Percentiles rank a stretch among this genome's conserved stretches.
phyloP scores from a whole-genome alignment of 2,797 vertebrate species.

The Morelia viridis region DNA sequence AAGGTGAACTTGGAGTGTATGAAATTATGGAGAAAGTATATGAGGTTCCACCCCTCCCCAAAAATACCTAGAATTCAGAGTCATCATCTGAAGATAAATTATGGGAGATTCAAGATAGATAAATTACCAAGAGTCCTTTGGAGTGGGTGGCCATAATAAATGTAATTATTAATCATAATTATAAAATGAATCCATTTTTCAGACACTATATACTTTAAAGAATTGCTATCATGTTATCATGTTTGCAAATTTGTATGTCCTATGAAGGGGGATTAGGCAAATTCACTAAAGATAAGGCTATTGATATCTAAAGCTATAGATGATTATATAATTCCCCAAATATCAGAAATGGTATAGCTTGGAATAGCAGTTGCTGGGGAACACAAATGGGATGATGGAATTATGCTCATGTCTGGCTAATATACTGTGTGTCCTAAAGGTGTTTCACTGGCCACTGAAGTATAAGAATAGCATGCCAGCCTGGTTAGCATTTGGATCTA shows the following conservation, averaged over 20 bases:
- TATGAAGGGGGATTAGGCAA: neutral
- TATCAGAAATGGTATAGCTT: neutral
- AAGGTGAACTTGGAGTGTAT: neutral
- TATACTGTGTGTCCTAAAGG: neutral
- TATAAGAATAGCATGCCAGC: neutral
- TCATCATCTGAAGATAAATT: neutral
- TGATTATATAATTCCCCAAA: neutral
- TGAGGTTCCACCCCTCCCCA: neutral
- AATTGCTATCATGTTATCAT: neutral
- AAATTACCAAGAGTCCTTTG: neutral
- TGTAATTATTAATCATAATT: neutral
- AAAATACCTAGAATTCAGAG: neutral
- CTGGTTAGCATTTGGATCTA: neutral
- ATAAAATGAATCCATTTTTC: neutral
- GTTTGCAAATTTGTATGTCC: too few relatives aligned
- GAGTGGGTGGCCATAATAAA: neutral
- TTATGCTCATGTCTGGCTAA: neutral
- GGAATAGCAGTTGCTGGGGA: neutral
- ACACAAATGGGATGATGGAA: neutral
- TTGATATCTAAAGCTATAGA: neutral
- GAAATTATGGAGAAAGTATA: neutral
- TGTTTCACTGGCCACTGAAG: neutral
- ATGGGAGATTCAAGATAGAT: neutral
- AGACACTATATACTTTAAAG: neutral
- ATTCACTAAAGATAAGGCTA: neutral